A percentile compares a stretch with the other conserved stretches of the same genome.
These are phyloP conservation scores for Chrysomela aeneicollis DNA, from an alignment of 2,888 invertebrate species.

Conservation along the genomic window DNA sequence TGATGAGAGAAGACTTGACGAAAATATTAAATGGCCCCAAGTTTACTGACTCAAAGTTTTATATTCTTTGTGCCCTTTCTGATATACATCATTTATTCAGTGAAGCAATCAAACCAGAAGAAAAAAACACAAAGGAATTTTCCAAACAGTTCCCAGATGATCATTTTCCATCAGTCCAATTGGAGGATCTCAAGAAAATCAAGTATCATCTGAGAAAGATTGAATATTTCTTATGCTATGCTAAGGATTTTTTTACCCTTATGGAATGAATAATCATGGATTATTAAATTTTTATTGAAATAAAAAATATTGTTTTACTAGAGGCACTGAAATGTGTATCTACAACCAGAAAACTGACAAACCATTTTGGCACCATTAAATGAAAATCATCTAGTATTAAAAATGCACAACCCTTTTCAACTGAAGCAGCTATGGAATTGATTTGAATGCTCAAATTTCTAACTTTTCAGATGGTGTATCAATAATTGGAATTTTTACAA, in stretches of 20 bases:
- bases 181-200: slow-evolving; percentile 65
- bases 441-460: too few species aligned
- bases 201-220: slow-evolving; percentile 71
- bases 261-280: neutral
- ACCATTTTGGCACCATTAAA: too few species aligned
- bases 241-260: slow-evolving; percentile 58
- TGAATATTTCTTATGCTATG: slow-evolving; percentile 76
- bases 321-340: too few species aligned
- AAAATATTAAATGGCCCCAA: slow-evolving; percentile 70
- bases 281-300: too few species aligned
- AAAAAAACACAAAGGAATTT: slow-evolving; percentile 56
- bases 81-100: slow-evolving; percentile 68
- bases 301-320: too few species aligned
- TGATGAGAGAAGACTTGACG: slow-evolving; percentile 69
- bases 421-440: too few species aligned
- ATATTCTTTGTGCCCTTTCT: slow-evolving; percentile 73
- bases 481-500: too few species aligned
- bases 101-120: slow-evolving; percentile 52
- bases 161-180: slow-evolving; percentile 61
- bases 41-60: slow-evolving; percentile 64
- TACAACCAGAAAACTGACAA: too few species aligned
- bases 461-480: too few species aligned
- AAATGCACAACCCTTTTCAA: too few species aligned
- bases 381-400: too few species aligned
- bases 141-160: slow-evolving; percentile 68